Percentiles rank a stretch among this genome's conserved stretches.
These are phyloP conservation scores for Ammodramus savannarum DNA, from an alignment of 2,113 vertebrate species.

Conservation along the genomic window DNA sequence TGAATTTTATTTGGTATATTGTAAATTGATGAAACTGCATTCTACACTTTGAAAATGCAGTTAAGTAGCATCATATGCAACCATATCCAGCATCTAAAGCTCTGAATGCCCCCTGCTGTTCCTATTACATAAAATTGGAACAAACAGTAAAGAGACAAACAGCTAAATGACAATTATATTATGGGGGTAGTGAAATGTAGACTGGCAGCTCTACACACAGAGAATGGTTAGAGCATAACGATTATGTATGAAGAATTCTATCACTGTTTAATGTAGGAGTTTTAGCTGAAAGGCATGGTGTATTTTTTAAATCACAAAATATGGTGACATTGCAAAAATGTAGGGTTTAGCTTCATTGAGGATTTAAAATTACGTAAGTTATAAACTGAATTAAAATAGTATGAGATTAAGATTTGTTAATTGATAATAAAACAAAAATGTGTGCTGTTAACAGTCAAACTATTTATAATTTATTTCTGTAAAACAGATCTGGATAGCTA, in stretches of 20 bases:
- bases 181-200: background rate
- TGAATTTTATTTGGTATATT: background rate
- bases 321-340: background rate
- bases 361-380: background rate
- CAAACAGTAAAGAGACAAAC: constrained; percentile 6
- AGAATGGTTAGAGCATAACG: background rate
- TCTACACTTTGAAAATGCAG: background rate
- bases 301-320: background rate
- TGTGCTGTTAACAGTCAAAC: background rate
- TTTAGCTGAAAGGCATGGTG: background rate
- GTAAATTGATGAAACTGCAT: background rate
- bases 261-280: background rate
- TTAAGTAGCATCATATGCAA: constrained; percentile 9
- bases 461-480: background rate
- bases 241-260: background rate
- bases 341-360: background rate
- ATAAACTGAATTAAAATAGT: background rate
- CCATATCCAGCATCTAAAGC: constrained; percentile 58
- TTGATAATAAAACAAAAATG: background rate
- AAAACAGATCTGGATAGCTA: background rate
- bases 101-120: constrained; percentile 77
- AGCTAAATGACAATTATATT: constrained; percentile 25
- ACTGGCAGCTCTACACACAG: background rate
- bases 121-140: constrained; percentile 59
- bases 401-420: background rate